Evolutionary conservation across 2,797 vertebrate genomes (phyloP).

Genomic region (Tokudaia muenninki): DNA sequence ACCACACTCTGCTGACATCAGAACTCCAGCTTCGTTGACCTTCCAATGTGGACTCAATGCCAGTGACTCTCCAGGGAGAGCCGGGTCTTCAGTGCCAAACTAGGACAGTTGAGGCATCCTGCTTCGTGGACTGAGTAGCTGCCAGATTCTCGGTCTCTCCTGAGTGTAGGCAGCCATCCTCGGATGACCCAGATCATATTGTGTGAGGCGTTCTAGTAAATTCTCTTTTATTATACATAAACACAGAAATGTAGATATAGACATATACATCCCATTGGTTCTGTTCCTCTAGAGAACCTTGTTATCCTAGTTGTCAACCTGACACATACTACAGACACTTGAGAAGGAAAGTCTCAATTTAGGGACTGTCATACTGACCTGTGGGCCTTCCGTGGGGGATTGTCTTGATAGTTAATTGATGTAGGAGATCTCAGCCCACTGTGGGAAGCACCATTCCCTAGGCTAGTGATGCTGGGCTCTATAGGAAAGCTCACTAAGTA

Average conservation of each 20-base stretch:
- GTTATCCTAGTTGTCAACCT: background rate
- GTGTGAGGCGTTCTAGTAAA: background rate
- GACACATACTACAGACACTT: background rate
- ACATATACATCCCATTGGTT: background rate
- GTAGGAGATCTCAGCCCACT: background rate
- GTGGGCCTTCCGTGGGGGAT: background rate
- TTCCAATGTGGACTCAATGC: background rate
- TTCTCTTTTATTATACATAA: background rate
- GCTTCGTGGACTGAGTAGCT: background rate
- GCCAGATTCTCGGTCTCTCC: background rate
- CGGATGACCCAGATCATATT: background rate
- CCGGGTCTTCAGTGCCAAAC: background rate
- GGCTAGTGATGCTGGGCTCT: background rate
- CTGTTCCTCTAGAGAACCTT: background rate
- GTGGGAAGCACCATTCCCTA: background rate
- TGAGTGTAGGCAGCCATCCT: background rate
- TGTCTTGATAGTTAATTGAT: background rate
- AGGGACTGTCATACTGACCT: background rate
- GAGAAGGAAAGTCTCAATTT: background rate
- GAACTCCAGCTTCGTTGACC: background rate
- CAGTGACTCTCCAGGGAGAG: background rate
- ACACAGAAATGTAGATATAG: background rate
- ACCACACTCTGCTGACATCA: background rate
- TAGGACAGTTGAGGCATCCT: background rate
- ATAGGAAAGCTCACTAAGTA: background rate